phyloP scores from a whole-genome alignment of 37 sponge, comb jelly and placozoan species.

The Lycopodina hypogea region DNA sequence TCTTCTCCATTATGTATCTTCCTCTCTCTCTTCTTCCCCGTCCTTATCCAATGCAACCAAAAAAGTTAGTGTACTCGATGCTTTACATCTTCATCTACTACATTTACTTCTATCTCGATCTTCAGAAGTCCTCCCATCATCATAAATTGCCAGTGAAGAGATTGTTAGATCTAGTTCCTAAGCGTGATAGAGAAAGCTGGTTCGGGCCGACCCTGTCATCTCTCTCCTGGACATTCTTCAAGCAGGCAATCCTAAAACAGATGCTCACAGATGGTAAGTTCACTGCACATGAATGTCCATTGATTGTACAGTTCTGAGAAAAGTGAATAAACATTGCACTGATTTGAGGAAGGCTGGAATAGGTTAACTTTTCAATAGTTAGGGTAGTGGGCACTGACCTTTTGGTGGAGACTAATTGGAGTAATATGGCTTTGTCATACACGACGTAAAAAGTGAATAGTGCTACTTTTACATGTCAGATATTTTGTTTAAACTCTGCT shows the following conservation, averaged over 20 bases:
- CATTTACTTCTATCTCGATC: slow-evolving; percentile 46
- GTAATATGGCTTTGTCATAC: no score
- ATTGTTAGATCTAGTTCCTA: slow-evolving; percentile 48
- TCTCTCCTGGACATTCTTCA: slow-evolving; percentile 81
- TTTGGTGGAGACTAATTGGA: no score
- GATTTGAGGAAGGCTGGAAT: no score
- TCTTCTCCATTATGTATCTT: no score
- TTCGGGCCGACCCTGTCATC: slow-evolving; percentile 12
- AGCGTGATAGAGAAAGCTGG: slow-evolving; percentile 6
- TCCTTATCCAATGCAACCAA: neutral
- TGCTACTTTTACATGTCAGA: no score
- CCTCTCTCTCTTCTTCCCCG: neutral
- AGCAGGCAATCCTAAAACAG: slow-evolving; percentile 90
- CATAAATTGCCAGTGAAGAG: slow-evolving; percentile 47
- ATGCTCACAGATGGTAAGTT: slow-evolving; percentile 82
- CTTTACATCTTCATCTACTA: slow-evolving; percentile 60
- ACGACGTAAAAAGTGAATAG: no score
- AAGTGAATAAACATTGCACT: no score
- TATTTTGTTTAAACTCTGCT: no score
- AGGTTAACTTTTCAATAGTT: no score
- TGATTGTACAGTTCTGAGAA: neutral
- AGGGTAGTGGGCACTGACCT: no score
- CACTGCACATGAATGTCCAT: neutral
- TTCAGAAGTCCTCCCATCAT: neutral
- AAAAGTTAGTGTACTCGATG: slow-evolving; percentile 69